Evolutionary conservation across 2,888 invertebrate genomes (phyloP), one percentile per base, ranked within the genome.

Genomic region (Hyalella azteca): DNA sequence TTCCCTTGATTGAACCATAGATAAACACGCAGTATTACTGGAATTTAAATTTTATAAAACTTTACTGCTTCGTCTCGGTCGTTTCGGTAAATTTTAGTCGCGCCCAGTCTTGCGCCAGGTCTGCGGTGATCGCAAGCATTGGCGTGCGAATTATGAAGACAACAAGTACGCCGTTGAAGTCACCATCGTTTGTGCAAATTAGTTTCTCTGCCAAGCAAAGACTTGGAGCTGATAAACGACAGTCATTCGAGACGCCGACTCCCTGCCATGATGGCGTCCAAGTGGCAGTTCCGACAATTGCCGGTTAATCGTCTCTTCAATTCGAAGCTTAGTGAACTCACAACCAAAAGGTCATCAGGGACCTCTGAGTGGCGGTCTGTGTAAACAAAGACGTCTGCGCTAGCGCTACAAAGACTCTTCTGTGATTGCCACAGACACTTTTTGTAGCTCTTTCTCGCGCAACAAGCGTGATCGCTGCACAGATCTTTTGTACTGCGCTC

Each of bases 351-450:
- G 66, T 36, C 66, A 66, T 66, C 66, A 36, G 32, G 19, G 66
- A 32, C 32, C 36, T 66, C 29, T n/a, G 29, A 36, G 66, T n/a
- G 66, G 36, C 7, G 39, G 36, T 66, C 66, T 36, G 29, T 66
- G 66, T 66, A 66, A 66, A 66, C 66, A 66, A 66, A 66, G 66
- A 66, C 66, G 66, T 66, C 39, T 66, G 36, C 36, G 32, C 36
- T 66, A 32, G 66, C n/a, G n/a, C n/a, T 36, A 66, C 32, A 32
- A 66, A 66, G 36, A 36, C 29, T 36, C 66, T 32, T 66, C 29
- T 66, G 32, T 66, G 66, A 66, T 66, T 66, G n/a, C 66, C 11
- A 66, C 36, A 36, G 36, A 66, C 36, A 36, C 66, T 66, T 66
- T 66, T 66, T 66, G 39, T 66, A 29, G 36, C 66, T 66, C 66